A percentile compares a stretch with the other conserved stretches of the same genome.
phyloP scores from a whole-genome alignment of 2,888 invertebrate genomes.

The Ophioninae sp. region DNA sequence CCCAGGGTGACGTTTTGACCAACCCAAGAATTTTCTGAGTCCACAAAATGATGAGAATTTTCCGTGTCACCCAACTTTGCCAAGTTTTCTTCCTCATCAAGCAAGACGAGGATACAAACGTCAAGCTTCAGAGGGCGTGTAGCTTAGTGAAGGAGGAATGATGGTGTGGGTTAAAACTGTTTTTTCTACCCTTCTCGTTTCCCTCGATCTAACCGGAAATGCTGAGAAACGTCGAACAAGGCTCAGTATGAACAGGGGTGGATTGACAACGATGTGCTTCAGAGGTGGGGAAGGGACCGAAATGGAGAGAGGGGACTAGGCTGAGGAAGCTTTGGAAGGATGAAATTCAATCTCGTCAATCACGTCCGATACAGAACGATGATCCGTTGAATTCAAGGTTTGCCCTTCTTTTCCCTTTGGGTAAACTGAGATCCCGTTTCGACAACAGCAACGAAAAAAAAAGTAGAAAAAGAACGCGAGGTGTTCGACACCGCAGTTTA shows the following conservation, averaged over 20 bases:
- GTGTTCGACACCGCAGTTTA: neutral
- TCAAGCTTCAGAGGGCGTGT: neutral
- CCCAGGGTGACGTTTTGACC: neutral
- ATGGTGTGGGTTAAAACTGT: neutral
- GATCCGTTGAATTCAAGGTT: conserved; percentile 27
- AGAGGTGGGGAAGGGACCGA: neutral
- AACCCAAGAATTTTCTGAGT: conserved; percentile 36
- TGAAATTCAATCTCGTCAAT: conserved; percentile 52
- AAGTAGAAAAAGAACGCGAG: neutral
- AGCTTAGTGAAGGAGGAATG: neutral
- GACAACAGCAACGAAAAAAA: neutral
- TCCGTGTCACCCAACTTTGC: conserved; percentile 9
- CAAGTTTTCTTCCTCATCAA: neutral
- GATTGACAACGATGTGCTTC: conserved; percentile 7
- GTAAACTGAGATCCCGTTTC: neutral
- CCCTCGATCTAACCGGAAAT: conserved; percentile 6
- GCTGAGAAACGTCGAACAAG: neutral
- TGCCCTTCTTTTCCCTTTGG: conserved; percentile 14
- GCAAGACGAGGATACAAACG: neutral
- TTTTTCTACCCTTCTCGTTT: neutral
- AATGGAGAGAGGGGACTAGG: neutral
- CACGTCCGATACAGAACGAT: conserved; percentile 34
- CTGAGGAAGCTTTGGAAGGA: neutral
- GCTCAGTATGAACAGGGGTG: neutral
- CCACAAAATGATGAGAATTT: conserved; percentile 38